A percentile compares a stretch with the other conserved stretches of the same genome.
Evolutionary conservation across 2,113 vertebrate species (phyloP).

Genomic region (Apaloderma vittatum): DNA sequence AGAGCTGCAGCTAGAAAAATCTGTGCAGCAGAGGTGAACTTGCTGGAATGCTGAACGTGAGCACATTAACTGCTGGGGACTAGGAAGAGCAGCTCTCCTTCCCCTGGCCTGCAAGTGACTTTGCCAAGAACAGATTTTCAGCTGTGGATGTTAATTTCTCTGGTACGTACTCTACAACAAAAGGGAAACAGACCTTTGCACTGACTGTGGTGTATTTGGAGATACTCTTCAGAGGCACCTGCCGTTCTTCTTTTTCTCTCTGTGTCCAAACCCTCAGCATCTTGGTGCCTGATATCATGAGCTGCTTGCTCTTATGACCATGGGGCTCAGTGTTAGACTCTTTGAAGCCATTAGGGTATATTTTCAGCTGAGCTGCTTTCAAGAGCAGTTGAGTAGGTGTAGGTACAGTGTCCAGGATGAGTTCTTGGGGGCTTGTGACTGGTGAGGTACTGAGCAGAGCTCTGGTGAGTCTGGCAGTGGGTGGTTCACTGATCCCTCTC

Average conservation of each 20-base stretch:
- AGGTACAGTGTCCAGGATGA: not conserved
- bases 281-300: not conserved
- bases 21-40: not conserved
- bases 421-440: not conserved
- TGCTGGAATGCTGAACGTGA: not conserved
- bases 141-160: not conserved
- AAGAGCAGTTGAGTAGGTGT: not conserved
- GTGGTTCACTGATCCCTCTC: not conserved
- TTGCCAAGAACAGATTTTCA: not conserved
- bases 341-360: not conserved
- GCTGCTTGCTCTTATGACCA: not conserved
- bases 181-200: not conserved
- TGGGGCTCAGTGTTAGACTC: not conserved
- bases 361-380: slow-evolving; percentile 27
- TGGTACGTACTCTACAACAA: not conserved
- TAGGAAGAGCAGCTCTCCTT: not conserved
- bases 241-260: not conserved
- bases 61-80: not conserved
- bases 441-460: not conserved
- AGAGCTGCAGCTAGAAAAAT: not conserved
- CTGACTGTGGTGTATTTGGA: not conserved
- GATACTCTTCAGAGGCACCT: not conserved
- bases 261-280: not conserved
- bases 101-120: not conserved
- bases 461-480: not conserved